These are phyloP conservation scores for Luperina testacea DNA, from an alignment of 2,888 invertebrate genomes.

Conservation along the genomic window DNA sequence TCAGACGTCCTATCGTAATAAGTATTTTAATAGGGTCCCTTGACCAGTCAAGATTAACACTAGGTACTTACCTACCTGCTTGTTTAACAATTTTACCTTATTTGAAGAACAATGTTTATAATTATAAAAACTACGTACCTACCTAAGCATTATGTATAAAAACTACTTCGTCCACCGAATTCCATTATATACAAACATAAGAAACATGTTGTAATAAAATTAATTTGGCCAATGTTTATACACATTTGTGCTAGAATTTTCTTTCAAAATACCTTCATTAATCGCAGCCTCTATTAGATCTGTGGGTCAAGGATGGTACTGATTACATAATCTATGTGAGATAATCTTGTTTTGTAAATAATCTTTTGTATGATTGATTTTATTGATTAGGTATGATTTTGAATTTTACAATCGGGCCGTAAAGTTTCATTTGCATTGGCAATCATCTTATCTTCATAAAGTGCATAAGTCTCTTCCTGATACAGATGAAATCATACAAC, in stretches of 20 bases:
- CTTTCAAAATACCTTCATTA: constrained; percentile 49
- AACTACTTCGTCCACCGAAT: constrained; percentile 11
- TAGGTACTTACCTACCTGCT: neutral
- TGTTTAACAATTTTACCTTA: constrained; percentile 25
- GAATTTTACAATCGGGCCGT: neutral
- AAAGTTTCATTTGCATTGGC: constrained; percentile 23
- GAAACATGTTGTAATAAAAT: constrained; percentile 26
- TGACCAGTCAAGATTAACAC: constrained; percentile 35
- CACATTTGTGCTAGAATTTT: constrained; percentile 50
- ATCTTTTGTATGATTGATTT: neutral
- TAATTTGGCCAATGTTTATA: constrained; percentile 33
- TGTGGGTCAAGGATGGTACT: constrained; percentile 45
- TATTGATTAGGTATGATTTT: neutral
- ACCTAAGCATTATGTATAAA: constrained; percentile 18
- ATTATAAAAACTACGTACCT: neutral
- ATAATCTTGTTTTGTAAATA: constrained; percentile 42
- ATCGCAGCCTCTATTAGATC: constrained; percentile 18
- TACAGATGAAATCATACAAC: constrained; percentile 18
- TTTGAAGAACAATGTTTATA: constrained; percentile 31
- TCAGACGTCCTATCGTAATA: constrained; percentile 11
- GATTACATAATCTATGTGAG: constrained; percentile 21
- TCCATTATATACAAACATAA: constrained; percentile 16
- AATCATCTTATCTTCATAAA: constrained; percentile 6
- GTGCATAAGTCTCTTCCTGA: constrained; percentile 21
- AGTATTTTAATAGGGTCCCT: constrained; percentile 42